Percentiles rank a stretch among this genome's conserved stretches.
Conservation (phyloP, 2,888 invertebrate genomes). For the Noctua janthina region DNA sequence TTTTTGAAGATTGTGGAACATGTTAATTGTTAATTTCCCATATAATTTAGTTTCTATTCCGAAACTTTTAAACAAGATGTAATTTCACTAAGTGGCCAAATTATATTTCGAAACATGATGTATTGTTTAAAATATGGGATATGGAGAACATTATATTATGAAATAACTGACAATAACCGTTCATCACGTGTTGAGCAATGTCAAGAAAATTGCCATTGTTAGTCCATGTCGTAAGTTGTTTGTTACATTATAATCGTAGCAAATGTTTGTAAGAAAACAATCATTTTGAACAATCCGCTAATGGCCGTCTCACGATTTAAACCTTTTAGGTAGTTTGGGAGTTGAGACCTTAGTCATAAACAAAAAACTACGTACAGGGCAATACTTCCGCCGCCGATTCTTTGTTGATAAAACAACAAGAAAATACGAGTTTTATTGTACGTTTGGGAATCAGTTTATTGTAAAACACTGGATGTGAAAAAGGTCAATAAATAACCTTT, state of each 20-base stretch:
- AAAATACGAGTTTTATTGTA: neutral
- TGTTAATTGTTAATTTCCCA: neutral
- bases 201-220: slow-evolving; percentile 52
- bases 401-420: neutral
- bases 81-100: slow-evolving; percentile 20
- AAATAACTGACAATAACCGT: slow-evolving; percentile 33
- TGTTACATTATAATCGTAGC: slow-evolving; percentile 32
- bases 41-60: slow-evolving; percentile 1
- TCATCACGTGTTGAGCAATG: slow-evolving; percentile 47
- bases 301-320: neutral
- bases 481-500: neutral
- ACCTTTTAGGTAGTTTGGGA: neutral
- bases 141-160: slow-evolving; percentile 24
- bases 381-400: neutral
- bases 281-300: neutral
- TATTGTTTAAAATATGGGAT: slow-evolving; percentile 3
- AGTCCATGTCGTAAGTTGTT: slow-evolving; percentile 15
- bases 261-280: slow-evolving; percentile 21
- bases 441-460: neutral
- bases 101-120: slow-evolving; percentile 12
- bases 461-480: neutral
- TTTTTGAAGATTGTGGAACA: neutral
- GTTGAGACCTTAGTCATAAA: neutral
- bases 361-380: neutral
- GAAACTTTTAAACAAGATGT: neutral